Percentiles rank a stretch among this genome's conserved stretches.
Conservation (phyloP, 64 coral and sea anemone genomes). For the Pocillopora verrucosa region DNA sequence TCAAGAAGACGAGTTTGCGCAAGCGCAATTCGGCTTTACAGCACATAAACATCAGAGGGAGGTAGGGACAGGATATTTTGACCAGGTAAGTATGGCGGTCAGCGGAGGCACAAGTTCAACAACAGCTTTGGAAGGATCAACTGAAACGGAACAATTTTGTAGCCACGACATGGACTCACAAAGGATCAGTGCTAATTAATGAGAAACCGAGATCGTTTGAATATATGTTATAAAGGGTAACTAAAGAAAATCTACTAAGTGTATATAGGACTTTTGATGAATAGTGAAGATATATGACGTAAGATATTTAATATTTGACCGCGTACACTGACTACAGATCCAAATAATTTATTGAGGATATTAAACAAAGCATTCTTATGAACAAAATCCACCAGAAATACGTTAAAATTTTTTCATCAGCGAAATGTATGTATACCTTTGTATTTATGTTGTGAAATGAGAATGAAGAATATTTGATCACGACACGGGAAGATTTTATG, state of each 20-base stretch:
- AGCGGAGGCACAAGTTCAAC: slow-evolving; percentile 80
- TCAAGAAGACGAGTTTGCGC: slow-evolving; percentile 88
- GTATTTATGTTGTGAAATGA: too few relatives aligned
- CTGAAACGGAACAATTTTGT: slow-evolving; percentile 80
- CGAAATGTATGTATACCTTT: too few relatives aligned
- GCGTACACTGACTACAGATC: too few relatives aligned
- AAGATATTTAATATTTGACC: too few relatives aligned
- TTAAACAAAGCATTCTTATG: too few relatives aligned
- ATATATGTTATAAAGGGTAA: not conserved
- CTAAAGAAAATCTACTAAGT: not conserved
- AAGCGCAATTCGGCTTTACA: slow-evolving; percentile 74
- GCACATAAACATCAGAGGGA: slow-evolving; percentile 88
- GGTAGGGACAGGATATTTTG: slow-evolving; percentile 84
- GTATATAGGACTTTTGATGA: too few relatives aligned
- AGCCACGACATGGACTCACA: not conserved
- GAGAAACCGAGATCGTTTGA: not conserved
- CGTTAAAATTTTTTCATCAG: too few relatives aligned
- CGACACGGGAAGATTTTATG: too few relatives aligned
- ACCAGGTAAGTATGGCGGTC: slow-evolving; percentile 76
- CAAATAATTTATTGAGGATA: too few relatives aligned
- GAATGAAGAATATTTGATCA: too few relatives aligned
- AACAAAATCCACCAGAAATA: too few relatives aligned
- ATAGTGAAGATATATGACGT: too few relatives aligned
- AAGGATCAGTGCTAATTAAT: not conserved
- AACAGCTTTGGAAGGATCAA: slow-evolving; percentile 77